Evolutionary conservation across 2,113 vertebrate genomes (phyloP).

Genomic region (Sceloporus tristichus): DNA sequence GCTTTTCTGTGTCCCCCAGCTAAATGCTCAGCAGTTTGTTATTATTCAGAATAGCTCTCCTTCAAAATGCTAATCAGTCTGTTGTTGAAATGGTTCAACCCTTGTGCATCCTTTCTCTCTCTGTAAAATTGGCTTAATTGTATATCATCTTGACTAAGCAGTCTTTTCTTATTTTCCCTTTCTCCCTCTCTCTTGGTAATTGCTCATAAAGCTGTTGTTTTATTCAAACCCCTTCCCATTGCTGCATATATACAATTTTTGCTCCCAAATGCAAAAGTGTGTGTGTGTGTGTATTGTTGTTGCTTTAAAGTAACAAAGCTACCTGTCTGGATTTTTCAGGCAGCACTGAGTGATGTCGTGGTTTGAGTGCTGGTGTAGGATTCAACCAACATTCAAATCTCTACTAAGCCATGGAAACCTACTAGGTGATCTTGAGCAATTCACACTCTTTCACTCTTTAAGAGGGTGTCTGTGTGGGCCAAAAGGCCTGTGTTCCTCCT

Average conservation of each 20-base stretch:
- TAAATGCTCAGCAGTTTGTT: slow-evolving; percentile 6
- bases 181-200: not conserved
- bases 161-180: not conserved
- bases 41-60: not conserved
- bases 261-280: not conserved
- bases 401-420: too few species aligned
- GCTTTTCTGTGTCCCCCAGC: not conserved
- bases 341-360: too few species aligned
- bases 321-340: not conserved
- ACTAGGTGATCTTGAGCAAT: too few species aligned
- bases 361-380: too few species aligned
- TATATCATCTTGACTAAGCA: not conserved
- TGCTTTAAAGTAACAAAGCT: not conserved
- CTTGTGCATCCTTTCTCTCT: not conserved
- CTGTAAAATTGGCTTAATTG: slow-evolving; percentile 3
- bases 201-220: not conserved
- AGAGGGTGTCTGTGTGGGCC: too few species aligned
- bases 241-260: not conserved
- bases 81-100: not conserved
- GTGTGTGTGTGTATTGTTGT: not conserved
- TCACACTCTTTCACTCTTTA: too few species aligned
- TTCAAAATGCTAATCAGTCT: slow-evolving; percentile 5
- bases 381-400: too few species aligned
- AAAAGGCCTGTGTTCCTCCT: too few species aligned
- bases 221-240: not conserved